A percentile compares a stretch with the other conserved stretches of the same genome.
These are phyloP conservation scores for Leuctra nigra DNA, from an alignment of 2,888 invertebrate species.

Conservation along the genomic window DNA sequence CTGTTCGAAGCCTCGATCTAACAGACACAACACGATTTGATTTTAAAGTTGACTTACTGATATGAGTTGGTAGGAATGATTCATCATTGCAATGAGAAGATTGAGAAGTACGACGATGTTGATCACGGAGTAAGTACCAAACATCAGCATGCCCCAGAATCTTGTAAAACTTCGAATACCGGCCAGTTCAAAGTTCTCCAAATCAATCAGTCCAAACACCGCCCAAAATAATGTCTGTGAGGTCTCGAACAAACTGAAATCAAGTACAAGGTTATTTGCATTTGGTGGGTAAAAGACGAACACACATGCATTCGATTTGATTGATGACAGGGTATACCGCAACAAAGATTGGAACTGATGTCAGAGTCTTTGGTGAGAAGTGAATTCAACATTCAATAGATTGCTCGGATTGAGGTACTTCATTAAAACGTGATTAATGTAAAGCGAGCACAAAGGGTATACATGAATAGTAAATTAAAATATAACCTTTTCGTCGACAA, in stretches of 20 bases:
- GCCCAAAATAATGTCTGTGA: constrained; percentile 98
- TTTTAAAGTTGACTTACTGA: constrained; percentile 60
- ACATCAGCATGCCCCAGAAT: constrained; percentile 99
- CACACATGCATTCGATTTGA: no score
- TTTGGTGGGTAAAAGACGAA: no score
- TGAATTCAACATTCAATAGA: no score
- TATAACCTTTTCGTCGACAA: no score
- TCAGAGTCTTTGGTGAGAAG: no score
- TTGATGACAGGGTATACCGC: background rate
- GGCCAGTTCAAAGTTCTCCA: constrained; percentile 92
- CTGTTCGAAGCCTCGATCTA: no score
- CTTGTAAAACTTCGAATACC: constrained; percentile 95
- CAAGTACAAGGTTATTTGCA: no score
- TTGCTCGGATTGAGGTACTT: no score
- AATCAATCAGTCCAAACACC: constrained; percentile 91
- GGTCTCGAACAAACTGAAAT: constrained; percentile 88
- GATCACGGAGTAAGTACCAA: constrained; percentile 95
- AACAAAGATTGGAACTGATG: background rate
- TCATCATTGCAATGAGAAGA: constrained; percentile 99
- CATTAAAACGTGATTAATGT: no score
- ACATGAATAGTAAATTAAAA: no score
- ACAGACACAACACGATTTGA: no score
- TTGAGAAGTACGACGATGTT: constrained; percentile 96
- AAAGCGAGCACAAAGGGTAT: no score
- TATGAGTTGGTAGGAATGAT: constrained; percentile 96